Conservation (phyloP, 2,797 vertebrate genomes). For the Chelmon rostratus region DNA sequence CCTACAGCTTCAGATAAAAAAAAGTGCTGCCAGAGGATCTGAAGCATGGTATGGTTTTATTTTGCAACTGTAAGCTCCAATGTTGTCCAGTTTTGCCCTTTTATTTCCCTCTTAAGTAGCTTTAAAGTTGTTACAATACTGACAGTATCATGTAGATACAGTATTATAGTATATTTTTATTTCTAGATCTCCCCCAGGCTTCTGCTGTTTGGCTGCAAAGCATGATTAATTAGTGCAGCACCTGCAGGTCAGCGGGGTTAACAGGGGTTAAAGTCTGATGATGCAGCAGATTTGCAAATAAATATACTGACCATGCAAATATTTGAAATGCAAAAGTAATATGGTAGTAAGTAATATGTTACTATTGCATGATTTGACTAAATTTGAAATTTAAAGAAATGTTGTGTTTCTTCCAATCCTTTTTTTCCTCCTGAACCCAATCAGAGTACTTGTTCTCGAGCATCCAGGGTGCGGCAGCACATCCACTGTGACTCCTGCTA, state of each 20-base stretch:
- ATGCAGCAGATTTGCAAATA: neutral
- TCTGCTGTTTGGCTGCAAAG: neutral
- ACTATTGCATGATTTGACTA: neutral
- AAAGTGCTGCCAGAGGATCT: constrained; percentile 40
- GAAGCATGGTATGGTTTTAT: constrained; percentile 69
- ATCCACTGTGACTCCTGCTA: constrained; percentile 93
- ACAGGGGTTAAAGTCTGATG: constrained; percentile 2
- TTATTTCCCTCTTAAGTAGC: neutral
- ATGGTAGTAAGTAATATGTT: neutral
- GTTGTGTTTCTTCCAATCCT: neutral
- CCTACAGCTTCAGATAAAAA: constrained; percentile 20
- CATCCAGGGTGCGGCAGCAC: constrained; percentile 80
- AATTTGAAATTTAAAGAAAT: neutral
- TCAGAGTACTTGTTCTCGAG: constrained; percentile 59
- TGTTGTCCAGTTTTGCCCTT: neutral
- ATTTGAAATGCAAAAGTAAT: neutral
- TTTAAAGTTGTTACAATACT: no score
- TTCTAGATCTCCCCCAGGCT: neutral
- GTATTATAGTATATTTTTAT: no score
- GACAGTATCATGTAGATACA: no score
- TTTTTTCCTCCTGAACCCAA: neutral
- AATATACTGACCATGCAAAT: neutral
- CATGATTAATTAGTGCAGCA: neutral
- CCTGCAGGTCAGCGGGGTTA: neutral
- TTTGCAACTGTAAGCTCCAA: constrained; percentile 2